Conservation (phyloP, 2,797 vertebrate genomes). For the Denticeps clupeoides region DNA sequence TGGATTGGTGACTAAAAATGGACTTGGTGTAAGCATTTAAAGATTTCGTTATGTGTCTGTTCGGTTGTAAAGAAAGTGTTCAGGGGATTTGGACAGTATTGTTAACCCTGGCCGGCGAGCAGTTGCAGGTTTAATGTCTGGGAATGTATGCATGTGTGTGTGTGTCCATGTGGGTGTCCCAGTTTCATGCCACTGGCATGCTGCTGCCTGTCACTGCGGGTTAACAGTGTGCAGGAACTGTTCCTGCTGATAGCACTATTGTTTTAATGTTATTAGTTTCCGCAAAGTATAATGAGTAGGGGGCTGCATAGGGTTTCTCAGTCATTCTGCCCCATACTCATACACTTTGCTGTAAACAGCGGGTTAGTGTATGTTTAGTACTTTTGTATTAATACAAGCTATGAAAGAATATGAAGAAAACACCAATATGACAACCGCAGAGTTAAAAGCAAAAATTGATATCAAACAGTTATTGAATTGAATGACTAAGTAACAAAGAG, state of each 20-base stretch:
- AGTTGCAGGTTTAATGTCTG: neutral
- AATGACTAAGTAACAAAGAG: too few relatives aligned
- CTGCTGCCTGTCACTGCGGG: slow-evolving; percentile 8
- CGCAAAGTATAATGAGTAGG: slow-evolving; percentile 24
- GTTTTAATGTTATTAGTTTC: slow-evolving; percentile 41
- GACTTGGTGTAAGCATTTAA: too few relatives aligned
- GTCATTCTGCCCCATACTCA: slow-evolving; percentile 14
- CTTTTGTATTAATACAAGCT: too few relatives aligned
- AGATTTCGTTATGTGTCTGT: too few relatives aligned
- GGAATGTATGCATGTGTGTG: neutral
- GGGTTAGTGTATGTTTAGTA: slow-evolving; percentile 2
- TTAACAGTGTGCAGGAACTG: slow-evolving; percentile 35
- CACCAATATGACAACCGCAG: too few relatives aligned
- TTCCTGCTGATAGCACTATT: slow-evolving; percentile 34
- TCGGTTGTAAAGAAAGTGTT: too few relatives aligned
- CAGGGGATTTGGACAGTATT: too few relatives aligned
- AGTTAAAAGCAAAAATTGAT: too few relatives aligned
- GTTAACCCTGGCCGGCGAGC: too few relatives aligned
- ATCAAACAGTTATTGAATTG: too few relatives aligned
- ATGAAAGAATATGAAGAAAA: too few relatives aligned
- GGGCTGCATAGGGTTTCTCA: slow-evolving; percentile 25
- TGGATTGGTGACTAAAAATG: too few relatives aligned
- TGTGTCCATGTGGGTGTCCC: neutral
- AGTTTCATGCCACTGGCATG: neutral
- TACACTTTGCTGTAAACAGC: neutral